Percentiles rank a stretch among this genome's conserved stretches.
Evolutionary conservation across 2,888 invertebrate species (phyloP).

Genomic region (Drosophila leonis): DNA sequence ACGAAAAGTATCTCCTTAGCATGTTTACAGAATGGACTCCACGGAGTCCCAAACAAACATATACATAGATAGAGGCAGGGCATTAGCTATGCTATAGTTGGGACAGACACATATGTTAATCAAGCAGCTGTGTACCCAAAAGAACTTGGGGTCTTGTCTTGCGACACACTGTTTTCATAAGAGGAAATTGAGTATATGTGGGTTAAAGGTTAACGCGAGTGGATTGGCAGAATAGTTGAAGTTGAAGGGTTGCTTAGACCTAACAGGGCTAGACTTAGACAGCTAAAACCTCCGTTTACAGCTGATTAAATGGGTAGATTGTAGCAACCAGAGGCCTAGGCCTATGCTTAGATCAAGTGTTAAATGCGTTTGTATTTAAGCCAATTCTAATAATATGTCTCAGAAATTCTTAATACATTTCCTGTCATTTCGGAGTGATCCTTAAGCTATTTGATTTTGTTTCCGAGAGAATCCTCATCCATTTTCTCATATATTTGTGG

Average conservation of each 20-base stretch:
- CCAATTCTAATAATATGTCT: not conserved
- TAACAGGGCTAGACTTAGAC: too few relatives aligned
- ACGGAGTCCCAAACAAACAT: slow-evolving; percentile 43
- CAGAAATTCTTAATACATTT: not conserved
- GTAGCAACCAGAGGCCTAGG: not conserved
- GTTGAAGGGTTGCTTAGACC: not conserved
- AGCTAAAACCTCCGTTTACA: not conserved
- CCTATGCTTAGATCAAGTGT: not conserved
- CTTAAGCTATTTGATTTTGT: not conserved
- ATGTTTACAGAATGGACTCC: slow-evolving; percentile 24
- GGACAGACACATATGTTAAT: slow-evolving; percentile 32
- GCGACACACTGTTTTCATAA: not conserved
- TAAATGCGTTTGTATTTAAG: not conserved
- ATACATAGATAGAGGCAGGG: not conserved
- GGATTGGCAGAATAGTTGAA: too few relatives aligned
- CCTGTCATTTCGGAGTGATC: not conserved
- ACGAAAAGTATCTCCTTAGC: slow-evolving; percentile 51
- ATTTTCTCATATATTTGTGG: too few relatives aligned
- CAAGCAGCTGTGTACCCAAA: slow-evolving; percentile 22
- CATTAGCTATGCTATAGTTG: not conserved
- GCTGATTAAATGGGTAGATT: not conserved
- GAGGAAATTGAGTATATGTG: not conserved
- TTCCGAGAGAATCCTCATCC: not conserved
- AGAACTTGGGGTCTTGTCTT: not conserved
- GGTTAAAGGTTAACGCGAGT: not conserved